Base-by-base conservation (phyloP, 2,888 invertebrate genomes). In the Microctonus hyperodae region DNA sequence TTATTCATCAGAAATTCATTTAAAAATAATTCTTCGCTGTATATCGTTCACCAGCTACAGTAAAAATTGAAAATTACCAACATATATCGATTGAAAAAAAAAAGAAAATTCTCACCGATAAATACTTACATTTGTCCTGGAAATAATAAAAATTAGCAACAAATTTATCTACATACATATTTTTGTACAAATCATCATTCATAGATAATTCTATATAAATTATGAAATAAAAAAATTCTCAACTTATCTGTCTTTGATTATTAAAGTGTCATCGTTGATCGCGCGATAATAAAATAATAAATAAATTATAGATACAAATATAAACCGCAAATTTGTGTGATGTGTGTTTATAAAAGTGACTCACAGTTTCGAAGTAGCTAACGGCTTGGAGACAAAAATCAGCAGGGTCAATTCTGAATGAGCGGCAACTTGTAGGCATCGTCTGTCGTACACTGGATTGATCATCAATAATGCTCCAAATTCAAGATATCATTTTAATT, bases 321-420 rank as follows among this genome's bases (percentile, higher is more conserved):
- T 35, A 11, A 10, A 33, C 7, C 33, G 25, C 16, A 50, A 50
- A 33, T 51, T 35, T 48, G 33, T 31, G 22, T 23, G n/a, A 20
- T 51, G 33, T n/a, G n/a, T n/a, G n/a, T n/a, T 40, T 13, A n/a
- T 23, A 55, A 50, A 55, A 63, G 23, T 50, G 35, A 64, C 64
- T 64, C 64, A 58, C 64, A 37, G 64, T 64, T 64, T 57, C 23
- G 55, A 25, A 35, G 64, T 57, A n/a, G n/a, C n/a, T 44, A 57
- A 33, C 50, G 31, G 44, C 50, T 28, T 62, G 37, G 23, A 44
- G 33, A 37, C 22, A 28, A 53, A 55, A 61, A 55, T 55, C n/a
- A 35, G 55, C 37, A 62, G 40, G 37, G 28, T 6, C n/a, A 9
- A 33, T 16, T 53, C 37, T 16, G 51, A 62, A 37, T 44, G 4